Conservation (phyloP, 2,797 vertebrate species). For the Hippoglossus hippoglossus region DNA sequence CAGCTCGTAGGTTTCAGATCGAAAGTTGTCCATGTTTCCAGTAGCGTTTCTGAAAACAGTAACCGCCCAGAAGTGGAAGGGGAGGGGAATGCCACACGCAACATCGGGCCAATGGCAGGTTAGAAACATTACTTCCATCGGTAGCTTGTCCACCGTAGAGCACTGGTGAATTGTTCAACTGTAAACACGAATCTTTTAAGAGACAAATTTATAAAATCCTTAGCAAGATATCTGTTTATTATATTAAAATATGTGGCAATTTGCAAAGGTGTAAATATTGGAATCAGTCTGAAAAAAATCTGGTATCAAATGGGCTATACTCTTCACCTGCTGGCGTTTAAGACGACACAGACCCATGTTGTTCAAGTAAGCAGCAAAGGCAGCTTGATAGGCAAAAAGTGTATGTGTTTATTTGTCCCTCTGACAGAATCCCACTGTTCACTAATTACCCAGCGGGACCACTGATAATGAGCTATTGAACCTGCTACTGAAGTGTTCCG, state of each 20-base stretch:
- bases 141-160: background rate
- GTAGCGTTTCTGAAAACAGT: too few species aligned
- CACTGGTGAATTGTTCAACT: background rate
- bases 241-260: background rate
- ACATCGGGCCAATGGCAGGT: too few species aligned
- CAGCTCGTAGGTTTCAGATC: too few species aligned
- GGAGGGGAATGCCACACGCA: too few species aligned
- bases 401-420: constrained; percentile 78
- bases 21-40: too few species aligned
- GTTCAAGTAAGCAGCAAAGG: constrained; percentile 37
- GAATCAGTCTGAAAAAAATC: background rate
- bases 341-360: background rate
- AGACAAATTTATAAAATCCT: background rate
- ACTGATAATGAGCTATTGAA: constrained; percentile 87
- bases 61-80: too few species aligned
- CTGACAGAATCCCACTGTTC: constrained; percentile 79
- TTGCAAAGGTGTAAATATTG: background rate
- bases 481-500: constrained; percentile 66
- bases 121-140: background rate
- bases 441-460: constrained; percentile 83
- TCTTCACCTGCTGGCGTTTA: background rate
- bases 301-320: background rate
- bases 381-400: constrained; percentile 38
- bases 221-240: background rate
- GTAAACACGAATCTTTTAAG: background rate